These are phyloP conservation scores for Ditylenchus weischeri DNA, from an alignment of 2,888 invertebrate genomes.

Conservation along the genomic window DNA sequence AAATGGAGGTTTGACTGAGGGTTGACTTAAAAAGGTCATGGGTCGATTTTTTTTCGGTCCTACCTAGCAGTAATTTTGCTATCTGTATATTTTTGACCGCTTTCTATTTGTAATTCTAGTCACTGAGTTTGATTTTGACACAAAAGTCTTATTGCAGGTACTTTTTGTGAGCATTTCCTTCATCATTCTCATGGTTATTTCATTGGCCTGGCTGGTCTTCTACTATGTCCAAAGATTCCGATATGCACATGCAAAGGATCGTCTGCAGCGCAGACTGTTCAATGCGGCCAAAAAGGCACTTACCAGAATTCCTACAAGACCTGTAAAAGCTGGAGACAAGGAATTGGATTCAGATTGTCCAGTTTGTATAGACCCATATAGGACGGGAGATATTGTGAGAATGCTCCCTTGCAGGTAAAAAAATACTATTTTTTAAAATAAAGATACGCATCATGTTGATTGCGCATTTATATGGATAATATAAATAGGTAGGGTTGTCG, in stretches of 20 bases:
- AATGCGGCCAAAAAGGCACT: slow-evolving; percentile 89
- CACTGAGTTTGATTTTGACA: too few relatives aligned
- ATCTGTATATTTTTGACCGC: too few relatives aligned
- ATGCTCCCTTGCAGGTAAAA: slow-evolving; percentile 85
- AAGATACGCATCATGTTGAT: too few relatives aligned
- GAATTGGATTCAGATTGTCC: slow-evolving; percentile 85
- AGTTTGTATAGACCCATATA: slow-evolving; percentile 88
- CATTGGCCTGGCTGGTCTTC: slow-evolving; percentile 88
- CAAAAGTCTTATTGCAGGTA: too few relatives aligned
- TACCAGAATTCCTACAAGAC: slow-evolving; percentile 85
- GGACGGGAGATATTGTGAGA: slow-evolving; percentile 78
- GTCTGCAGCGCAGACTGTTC: slow-evolving; percentile 74
- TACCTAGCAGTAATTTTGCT: too few relatives aligned
- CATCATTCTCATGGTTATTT: slow-evolving; percentile 89
- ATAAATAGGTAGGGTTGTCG: too few relatives aligned
- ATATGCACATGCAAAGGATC: slow-evolving; percentile 88
- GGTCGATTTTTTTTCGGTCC: too few relatives aligned
- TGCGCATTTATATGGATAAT: too few relatives aligned
- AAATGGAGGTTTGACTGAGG: too few relatives aligned
- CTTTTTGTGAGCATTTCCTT: slow-evolving; percentile 91
- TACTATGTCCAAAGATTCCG: slow-evolving; percentile 91
- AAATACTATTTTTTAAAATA: too few relatives aligned
- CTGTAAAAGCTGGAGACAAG: slow-evolving; percentile 79
- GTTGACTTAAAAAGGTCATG: too few relatives aligned
- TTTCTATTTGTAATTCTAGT: too few relatives aligned